Base-by-base conservation (phyloP, 2,113 vertebrate genomes). In the Dipodomys spectabilis region DNA sequence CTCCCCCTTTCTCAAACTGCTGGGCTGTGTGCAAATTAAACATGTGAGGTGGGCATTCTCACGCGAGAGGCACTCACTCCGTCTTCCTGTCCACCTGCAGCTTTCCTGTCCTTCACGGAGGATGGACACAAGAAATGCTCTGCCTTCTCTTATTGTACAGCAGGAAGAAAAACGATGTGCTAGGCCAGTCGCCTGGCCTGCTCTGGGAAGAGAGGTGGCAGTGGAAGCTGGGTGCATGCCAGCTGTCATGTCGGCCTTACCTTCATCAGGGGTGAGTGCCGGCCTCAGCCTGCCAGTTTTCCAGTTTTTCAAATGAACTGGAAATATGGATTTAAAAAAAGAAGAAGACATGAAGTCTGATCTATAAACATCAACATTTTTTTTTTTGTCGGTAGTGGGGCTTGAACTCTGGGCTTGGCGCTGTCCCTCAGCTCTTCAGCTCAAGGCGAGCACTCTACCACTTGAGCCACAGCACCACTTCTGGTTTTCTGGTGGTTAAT, bases 31-130 rank as follows among this genome's bases (percentile, higher is more conserved):
- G 32, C 60, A 45, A 68, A 39, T 23, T 45, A 6, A 27, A 32
- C 2, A 22, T 9, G 3, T 20, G n/a, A 0, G 2, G 23, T n/a
- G 0, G 0, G 5, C 12, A 10, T 13, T 0, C 15, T 72, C 65
- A n/a, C 20, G 27, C 8, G 20, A 30, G 5, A 19, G 0, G 27
- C 16, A 5, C 27, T 44, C 16, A 8, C 49, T 39, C 72, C 30
- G 5, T 2, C 62, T 30, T 27, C 60, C 81, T 2, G 2, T 27
- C 44, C 62, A 20, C 19, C 22, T 65, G 53, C 45, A 19, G 4
- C 32, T 53, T 35, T 35, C 44, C 30, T 49, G 5, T 4, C 28
- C 84, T n/a, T 20, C 16, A 30, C 6, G 13, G 68, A 86, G 60
- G 49, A 22, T 2, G 19, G 32, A 32, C 5, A 62, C 28, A 19